A percentile compares a stretch with the other conserved stretches of the same genome.
These are phyloP conservation scores for Centroberyx gerrardi DNA, from an alignment of 2,797 vertebrate species.

Conservation along the genomic window DNA sequence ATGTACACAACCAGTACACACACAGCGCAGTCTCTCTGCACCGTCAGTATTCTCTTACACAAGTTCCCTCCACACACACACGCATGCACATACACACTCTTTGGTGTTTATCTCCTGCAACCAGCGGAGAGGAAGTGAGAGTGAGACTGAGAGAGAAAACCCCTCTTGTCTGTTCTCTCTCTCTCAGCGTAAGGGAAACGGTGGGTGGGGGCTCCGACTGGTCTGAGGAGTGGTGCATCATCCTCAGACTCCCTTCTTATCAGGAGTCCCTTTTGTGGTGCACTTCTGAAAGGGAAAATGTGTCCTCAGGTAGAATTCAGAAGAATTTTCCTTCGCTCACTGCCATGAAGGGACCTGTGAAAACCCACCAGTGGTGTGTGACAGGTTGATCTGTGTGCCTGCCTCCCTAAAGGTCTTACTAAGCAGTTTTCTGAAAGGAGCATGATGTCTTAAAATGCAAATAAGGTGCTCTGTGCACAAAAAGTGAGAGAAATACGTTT, in stretches of 20 bases:
- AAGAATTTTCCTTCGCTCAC: conserved; percentile 70
- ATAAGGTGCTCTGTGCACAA: no score
- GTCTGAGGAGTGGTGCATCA: conserved; percentile 64
- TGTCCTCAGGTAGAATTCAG: conserved; percentile 64
- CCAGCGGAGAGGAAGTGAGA: conserved; percentile 77
- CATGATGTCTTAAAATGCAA: no score
- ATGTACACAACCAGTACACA: not conserved
- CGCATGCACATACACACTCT: conserved; percentile 2
- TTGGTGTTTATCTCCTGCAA: conserved; percentile 12
- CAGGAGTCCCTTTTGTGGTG: conserved; percentile 63
- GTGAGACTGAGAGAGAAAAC: conserved; percentile 72
- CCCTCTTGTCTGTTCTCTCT: conserved; percentile 61
- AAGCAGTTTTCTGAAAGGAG: no score
- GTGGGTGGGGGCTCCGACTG: conserved; percentile 76
- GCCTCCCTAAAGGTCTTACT: no score
- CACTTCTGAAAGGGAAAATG: conserved; percentile 61
- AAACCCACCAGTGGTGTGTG: conserved; percentile 16
- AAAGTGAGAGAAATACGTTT: no score
- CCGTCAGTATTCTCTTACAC: conserved; percentile 15
- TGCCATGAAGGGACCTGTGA: conserved; percentile 44
- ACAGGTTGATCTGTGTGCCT: not conserved
- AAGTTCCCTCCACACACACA: conserved; percentile 25
- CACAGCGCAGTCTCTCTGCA: conserved; percentile 6
- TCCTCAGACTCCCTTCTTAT: conserved; percentile 41
- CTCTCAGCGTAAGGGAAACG: conserved; percentile 77